These are phyloP conservation scores for Eriosoma lanigerum DNA, from an alignment of 1,140 invertebrate genomes.

Conservation along the genomic window DNA sequence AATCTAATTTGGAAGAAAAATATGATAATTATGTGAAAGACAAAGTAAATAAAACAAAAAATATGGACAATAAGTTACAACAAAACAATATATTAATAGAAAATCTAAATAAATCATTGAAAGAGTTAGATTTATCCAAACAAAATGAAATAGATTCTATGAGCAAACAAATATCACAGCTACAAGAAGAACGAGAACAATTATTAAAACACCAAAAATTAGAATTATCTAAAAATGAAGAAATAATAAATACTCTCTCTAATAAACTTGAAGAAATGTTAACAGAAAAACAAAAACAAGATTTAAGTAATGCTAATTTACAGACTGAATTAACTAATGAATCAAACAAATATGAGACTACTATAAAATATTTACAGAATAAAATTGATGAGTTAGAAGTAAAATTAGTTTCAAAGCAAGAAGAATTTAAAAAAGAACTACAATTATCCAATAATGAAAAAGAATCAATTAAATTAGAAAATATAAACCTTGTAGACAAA, in stretches of 20 bases:
- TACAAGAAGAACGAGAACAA: background rate
- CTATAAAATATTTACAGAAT: conserved; percentile 9
- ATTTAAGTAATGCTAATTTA: conserved; percentile 21
- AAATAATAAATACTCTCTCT: background rate
- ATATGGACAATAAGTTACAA: background rate
- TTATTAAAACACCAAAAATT: conserved; percentile 3
- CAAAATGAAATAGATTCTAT: conserved; percentile 19
- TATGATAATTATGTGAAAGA: conserved; percentile 29
- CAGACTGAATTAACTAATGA: conserved; percentile 8
- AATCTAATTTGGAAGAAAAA: background rate
- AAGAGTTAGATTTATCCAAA: conserved; percentile 6
- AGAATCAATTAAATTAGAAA: background rate
- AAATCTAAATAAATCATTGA: conserved; percentile 4
- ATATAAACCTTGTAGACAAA: conserved; percentile 9
- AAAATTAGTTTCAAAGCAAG: background rate
- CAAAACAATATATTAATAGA: conserved; percentile 17
- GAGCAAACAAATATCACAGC: background rate
- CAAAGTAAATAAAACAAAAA: background rate
- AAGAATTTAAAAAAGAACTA: background rate
- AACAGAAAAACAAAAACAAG: conserved; percentile 44
- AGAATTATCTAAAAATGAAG: conserved; percentile 17
- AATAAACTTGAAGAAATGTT: conserved; percentile 38
- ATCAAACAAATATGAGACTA: background rate
- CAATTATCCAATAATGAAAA: background rate
- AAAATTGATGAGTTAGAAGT: conserved; percentile 17